phyloP scores from a whole-genome alignment of 2,888 invertebrate genomes.

The Nebria brevicollis region DNA sequence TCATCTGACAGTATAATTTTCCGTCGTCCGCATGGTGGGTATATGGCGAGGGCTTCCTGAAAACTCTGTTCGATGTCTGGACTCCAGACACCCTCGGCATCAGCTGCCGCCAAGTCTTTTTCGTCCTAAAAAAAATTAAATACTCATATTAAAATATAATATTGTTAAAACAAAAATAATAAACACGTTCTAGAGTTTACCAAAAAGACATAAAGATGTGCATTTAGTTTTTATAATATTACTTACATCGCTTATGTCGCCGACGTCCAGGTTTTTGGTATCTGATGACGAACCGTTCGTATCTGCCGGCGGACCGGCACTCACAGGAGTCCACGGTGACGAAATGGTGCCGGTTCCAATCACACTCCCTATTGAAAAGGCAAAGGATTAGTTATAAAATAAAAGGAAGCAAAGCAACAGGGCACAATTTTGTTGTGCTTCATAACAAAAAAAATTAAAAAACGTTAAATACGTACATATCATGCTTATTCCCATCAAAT shows the following conservation, averaged over 20 bases:
- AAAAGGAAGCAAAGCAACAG: background rate
- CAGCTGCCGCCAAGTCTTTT: slow-evolving; percentile 93
- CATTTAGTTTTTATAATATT: slow-evolving; percentile 24
- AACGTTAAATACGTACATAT: too few relatives aligned
- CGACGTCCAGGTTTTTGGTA: slow-evolving; percentile 91
- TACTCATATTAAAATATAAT: background rate
- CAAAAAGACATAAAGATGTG: background rate
- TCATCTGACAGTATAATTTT: slow-evolving; percentile 99
- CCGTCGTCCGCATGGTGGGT: slow-evolving; percentile 98
- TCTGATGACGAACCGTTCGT: slow-evolving; percentile 93
- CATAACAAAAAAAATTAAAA: too few relatives aligned
- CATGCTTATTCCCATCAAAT: too few relatives aligned
- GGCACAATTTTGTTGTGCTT: too few relatives aligned
- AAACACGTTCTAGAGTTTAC: too few relatives aligned
- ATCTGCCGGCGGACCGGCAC: slow-evolving; percentile 85
- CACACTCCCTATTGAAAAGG: slow-evolving; percentile 70
- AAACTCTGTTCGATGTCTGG: slow-evolving; percentile 99
- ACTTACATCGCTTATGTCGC: slow-evolving; percentile 89
- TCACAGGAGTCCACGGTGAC: slow-evolving; percentile 95
- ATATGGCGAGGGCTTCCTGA: slow-evolving; percentile 99
- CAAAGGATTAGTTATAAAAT: slow-evolving; percentile 22
- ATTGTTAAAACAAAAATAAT: too few relatives aligned
- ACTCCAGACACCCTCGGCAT: slow-evolving; percentile 99
- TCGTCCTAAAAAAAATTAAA: slow-evolving; percentile 68
- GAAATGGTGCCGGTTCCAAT: slow-evolving; percentile 93